Evolutionary conservation across 2,888 invertebrate genomes (phyloP).

Genomic region (Abscondita cerata): DNA sequence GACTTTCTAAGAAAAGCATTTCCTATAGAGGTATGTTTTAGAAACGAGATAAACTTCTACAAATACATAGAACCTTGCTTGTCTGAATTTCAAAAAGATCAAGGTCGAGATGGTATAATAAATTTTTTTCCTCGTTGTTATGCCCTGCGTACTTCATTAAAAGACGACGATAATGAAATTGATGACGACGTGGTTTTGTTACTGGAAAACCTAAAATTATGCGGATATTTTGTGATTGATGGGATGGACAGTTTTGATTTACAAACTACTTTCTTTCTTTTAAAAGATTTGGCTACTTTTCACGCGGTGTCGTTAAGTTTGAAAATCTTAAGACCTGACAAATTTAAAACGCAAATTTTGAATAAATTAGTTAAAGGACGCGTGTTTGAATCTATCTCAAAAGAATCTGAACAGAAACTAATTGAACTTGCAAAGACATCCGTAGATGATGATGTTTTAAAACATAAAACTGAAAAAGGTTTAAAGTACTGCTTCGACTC

Average conservation of each 20-base stretch:
- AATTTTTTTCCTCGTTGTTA: slow-evolving; percentile 59
- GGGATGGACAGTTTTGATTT: slow-evolving; percentile 60
- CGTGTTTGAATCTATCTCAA: background rate
- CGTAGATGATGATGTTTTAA: background rate
- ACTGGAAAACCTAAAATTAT: slow-evolving; percentile 61
- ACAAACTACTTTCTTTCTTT: slow-evolving; percentile 55
- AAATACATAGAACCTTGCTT: slow-evolving; percentile 58
- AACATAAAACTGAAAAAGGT: background rate
- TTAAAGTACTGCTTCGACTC: background rate
- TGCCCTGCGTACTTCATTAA: slow-evolving; percentile 56
- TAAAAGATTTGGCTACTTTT: slow-evolving; percentile 60
- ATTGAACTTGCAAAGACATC: background rate
- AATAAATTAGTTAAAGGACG: background rate
- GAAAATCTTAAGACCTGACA: slow-evolving; percentile 56
- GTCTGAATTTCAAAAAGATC: slow-evolving; percentile 56
- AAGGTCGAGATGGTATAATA: slow-evolving; percentile 52
- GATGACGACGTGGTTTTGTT: slow-evolving; percentile 63
- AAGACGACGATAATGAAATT: slow-evolving; percentile 45
- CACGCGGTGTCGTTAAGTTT: slow-evolving; percentile 64
- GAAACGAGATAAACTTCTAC: slow-evolving; percentile 62
- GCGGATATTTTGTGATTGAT: slow-evolving; percentile 58
- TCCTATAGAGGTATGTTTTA: slow-evolving; percentile 60
- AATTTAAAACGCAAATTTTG: slow-evolving; percentile 45
- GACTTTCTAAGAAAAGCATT: slow-evolving; percentile 59
- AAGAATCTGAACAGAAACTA: background rate